These are phyloP conservation scores for Nesometra sesokonis DNA, from an alignment of 35 echinoderm and acorn worm species.

Conservation along the genomic window DNA sequence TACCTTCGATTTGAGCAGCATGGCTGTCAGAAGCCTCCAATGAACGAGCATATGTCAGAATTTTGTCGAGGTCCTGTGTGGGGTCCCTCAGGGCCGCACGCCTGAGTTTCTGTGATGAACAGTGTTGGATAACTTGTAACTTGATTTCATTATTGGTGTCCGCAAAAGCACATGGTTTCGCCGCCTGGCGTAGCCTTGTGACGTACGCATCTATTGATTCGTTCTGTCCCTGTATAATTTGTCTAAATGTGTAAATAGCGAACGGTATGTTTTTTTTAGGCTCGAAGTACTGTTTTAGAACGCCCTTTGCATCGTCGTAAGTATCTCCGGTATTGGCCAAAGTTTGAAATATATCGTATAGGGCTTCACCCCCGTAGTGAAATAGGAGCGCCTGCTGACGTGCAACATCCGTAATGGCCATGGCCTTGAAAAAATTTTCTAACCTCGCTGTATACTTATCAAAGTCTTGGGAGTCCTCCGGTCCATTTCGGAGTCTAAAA, in stretches of 20 bases:
- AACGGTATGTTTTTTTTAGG: slow-evolving; percentile 28
- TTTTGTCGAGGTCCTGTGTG: slow-evolving; percentile 7
- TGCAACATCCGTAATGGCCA: too few relatives aligned
- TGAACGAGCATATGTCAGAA: slow-evolving; percentile 5
- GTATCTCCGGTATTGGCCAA: not conserved
- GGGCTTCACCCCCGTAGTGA: too few relatives aligned
- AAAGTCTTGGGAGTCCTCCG: too few relatives aligned
- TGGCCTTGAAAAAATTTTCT: too few relatives aligned
- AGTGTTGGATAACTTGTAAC: slow-evolving; percentile 23
- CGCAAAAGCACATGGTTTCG: slow-evolving; percentile 8
- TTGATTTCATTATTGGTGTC: slow-evolving; percentile 20
- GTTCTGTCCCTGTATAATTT: not conserved
- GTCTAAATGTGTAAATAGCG: slow-evolving; percentile 24
- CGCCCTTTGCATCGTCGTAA: not conserved
- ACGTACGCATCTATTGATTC: slow-evolving; percentile 19
- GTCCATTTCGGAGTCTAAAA: too few relatives aligned
- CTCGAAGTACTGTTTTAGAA: slow-evolving; percentile 1
- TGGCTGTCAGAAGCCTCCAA: slow-evolving; percentile 17
- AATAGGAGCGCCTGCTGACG: too few relatives aligned
- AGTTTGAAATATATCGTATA: not conserved
- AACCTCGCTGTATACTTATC: too few relatives aligned
- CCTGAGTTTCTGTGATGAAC: slow-evolving; percentile 14
- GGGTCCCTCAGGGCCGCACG: slow-evolving; percentile 28
- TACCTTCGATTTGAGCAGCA: too few relatives aligned
- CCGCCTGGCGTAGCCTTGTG: slow-evolving; percentile 8